These are phyloP conservation scores for Mesaphorura yosii DNA, from an alignment of 1,140 invertebrate species.

Conservation along the genomic window DNA sequence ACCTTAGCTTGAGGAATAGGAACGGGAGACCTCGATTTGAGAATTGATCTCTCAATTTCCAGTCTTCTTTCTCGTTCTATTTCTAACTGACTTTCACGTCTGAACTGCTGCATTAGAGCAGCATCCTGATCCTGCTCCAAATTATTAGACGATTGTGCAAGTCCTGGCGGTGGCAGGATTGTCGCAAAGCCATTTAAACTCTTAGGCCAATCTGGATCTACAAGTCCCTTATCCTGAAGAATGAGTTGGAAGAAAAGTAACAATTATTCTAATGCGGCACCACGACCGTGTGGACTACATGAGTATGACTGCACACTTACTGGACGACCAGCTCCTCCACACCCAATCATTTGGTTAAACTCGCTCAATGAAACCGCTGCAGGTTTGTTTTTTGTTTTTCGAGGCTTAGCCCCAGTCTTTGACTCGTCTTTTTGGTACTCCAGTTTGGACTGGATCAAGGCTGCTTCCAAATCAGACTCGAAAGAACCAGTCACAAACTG, in stretches of 20 bases:
- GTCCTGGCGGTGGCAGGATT: background rate
- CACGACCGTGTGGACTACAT: background rate
- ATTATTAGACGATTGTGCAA: no score
- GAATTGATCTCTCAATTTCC: no score
- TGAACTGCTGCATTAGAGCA: no score
- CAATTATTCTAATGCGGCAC: no score
- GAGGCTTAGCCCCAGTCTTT: slow-evolving; percentile 36
- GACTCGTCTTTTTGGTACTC: slow-evolving; percentile 54
- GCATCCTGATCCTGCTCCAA: no score
- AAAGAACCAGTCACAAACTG: slow-evolving; percentile 49
- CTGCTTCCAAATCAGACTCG: slow-evolving; percentile 53
- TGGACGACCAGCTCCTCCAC: background rate
- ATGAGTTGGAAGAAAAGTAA: no score
- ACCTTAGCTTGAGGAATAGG: background rate
- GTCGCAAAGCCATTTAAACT: background rate
- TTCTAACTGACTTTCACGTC: no score
- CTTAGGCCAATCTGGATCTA: background rate
- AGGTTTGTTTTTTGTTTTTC: slow-evolving; percentile 49
- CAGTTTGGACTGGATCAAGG: slow-evolving; percentile 53
- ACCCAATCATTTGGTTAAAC: slow-evolving; percentile 42
- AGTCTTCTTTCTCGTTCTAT: background rate
- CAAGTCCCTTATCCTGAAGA: background rate
- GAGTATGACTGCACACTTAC: background rate
- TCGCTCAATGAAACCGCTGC: slow-evolving; percentile 50
- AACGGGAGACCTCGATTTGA: no score